Evolutionary conservation across 2,888 invertebrate genomes (phyloP).

Genomic region (Diogma glabrata): DNA sequence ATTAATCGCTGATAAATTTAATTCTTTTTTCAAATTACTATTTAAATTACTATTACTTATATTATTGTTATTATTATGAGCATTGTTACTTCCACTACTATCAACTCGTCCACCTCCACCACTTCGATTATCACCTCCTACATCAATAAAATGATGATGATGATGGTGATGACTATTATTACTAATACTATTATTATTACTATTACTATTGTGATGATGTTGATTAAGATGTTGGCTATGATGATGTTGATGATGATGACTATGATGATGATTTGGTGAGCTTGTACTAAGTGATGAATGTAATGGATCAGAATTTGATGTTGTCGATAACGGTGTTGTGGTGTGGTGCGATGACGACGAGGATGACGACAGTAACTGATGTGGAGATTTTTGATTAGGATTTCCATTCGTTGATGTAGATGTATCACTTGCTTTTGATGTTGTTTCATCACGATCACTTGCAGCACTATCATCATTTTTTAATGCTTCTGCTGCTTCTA

Average conservation of each 20-base stretch:
- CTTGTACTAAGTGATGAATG: not conserved
- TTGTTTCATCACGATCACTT: conserved; percentile 51
- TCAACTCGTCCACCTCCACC: conserved; percentile 25
- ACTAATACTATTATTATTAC: too few relatives aligned
- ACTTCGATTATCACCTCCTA: too few relatives aligned
- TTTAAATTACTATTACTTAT: conserved; percentile 1
- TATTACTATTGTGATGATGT: conserved; percentile 17
- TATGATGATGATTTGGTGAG: conserved; percentile 2
- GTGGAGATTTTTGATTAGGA: conserved; percentile 24
- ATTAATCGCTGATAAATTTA: not conserved
- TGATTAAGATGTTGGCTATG: conserved; percentile 20
- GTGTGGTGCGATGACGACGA: conserved; percentile 5
- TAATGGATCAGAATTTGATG: not conserved
- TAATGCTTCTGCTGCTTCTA: conserved; percentile 93
- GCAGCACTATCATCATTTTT: conserved; percentile 62
- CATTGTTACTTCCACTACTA: conserved; percentile 31
- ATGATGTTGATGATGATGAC: conserved; percentile 20
- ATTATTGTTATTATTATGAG: conserved; percentile 13
- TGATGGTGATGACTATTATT: conserved; percentile 13
- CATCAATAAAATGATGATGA: conserved; percentile 19
- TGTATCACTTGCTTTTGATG: conserved; percentile 46
- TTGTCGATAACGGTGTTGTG: conserved; percentile 5
- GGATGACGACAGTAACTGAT: conserved; percentile 16
- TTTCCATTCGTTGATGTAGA: conserved; percentile 25
- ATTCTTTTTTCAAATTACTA: conserved; percentile 1